Base-by-base conservation (phyloP, 1,140 invertebrate species). In the Harlomillsia oculata region DNA sequence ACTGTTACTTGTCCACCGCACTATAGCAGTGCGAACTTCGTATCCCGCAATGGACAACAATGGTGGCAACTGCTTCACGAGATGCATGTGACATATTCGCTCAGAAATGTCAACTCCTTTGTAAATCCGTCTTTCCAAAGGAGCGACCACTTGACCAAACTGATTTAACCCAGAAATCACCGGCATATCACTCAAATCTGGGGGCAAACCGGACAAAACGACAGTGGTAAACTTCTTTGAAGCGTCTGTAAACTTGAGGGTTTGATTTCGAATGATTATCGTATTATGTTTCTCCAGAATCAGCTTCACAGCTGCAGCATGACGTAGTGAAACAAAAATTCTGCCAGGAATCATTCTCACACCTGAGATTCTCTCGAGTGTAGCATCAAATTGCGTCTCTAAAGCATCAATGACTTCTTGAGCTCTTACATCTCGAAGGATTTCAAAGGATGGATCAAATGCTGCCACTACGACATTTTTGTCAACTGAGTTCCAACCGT, bases 71-170 rank as follows among this genome's bases (percentile, higher is more conserved):
- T 25, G 43, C 20, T 44, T 44, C 25, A 62, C 56, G 64, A 63
- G 46, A 67, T 69, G 68, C 56, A 72, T 66, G 20, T 67, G 48
- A 18, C 68, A 64, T 21, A 69, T 61, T 20, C 71, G 53, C 53
- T 72, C 71, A 11, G 68, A 69, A 25, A 70, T 72, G 52, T 72
- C 71, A 8, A 72, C 66, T 23, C 71, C 71, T 56, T 70, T 71
- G 62, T 72, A 72, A 53, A 66, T 68, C n/a, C 69, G 61, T 8
- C 70, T 53, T 59, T 72, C 69, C 9, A 72, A 60, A 21, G 70
- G 70, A 4, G 69, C 68, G 14, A 71, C 67, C 11, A 71, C 68
- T 23, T 69, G 69, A n/a, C 71, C 71, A 58, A 69, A 72, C 16
- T 67, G 66, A 21, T 68, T 66, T 9, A 72, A 57, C 5, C 70